Conservation (phyloP, 2,888 invertebrate species). For the Holacanthella duospinosa region DNA sequence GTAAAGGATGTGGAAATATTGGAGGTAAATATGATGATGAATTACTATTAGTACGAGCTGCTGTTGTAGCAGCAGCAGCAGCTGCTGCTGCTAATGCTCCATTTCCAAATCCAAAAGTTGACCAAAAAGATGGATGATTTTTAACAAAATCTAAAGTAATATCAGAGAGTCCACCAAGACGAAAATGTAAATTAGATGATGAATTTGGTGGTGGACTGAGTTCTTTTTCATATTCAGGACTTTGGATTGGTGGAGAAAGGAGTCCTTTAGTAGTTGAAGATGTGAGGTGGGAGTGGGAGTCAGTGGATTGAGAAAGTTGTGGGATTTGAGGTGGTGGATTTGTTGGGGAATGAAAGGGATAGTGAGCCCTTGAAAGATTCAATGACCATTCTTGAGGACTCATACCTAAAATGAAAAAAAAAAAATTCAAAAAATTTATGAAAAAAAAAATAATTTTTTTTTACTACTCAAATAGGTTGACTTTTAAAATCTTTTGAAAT, state of each 20-base stretch:
- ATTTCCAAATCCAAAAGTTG: slow-evolving; percentile 8
- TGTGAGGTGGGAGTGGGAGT: not conserved
- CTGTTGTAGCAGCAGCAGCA: not conserved
- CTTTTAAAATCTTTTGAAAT: too few species aligned
- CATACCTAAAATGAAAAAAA: too few species aligned
- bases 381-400: too few species aligned
- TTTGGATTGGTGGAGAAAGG: not conserved
- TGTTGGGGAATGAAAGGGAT: too few species aligned
- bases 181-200: too few species aligned
- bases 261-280: too few species aligned
- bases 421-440: too few species aligned
- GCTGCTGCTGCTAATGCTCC: not conserved
- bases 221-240: not conserved
- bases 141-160: slow-evolving; percentile 31
- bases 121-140: slow-evolving; percentile 30
- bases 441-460: too few species aligned
- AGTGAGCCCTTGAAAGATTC: too few species aligned
- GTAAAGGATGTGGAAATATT: slow-evolving; percentile 32
- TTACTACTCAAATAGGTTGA: too few species aligned
- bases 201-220: slow-evolving; percentile 17
- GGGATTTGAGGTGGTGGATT: too few species aligned
- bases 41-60: not conserved
- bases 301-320: too few species aligned
- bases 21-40: slow-evolving; percentile 2
- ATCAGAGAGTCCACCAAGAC: slow-evolving; percentile 8